phyloP scores from a whole-genome alignment of 2,888 invertebrate species.

The Deilephila elpenor region DNA sequence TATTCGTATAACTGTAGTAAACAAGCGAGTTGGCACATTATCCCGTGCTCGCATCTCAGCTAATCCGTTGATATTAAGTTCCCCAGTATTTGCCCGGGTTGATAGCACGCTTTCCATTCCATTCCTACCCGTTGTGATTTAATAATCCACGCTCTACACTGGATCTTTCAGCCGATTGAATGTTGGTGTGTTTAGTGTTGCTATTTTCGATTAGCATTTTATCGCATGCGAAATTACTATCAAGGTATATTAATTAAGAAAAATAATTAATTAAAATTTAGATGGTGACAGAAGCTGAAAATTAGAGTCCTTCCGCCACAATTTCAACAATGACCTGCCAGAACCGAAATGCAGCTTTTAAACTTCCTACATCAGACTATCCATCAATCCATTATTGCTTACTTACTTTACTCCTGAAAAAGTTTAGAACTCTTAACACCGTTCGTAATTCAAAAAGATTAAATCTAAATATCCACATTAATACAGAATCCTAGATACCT shows the following conservation, averaged over 20 bases:
- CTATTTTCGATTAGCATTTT: not conserved
- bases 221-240: too few relatives aligned
- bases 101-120: conserved; percentile 31
- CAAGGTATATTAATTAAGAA: too few relatives aligned
- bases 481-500: not conserved
- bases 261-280: too few relatives aligned
- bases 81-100: conserved; percentile 46
- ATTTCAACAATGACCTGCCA: too few relatives aligned
- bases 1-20: not conserved
- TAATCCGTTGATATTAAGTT: conserved; percentile 59
- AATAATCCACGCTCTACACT: conserved; percentile 38
- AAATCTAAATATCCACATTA: not conserved
- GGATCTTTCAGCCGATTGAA: not conserved
- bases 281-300: too few relatives aligned
- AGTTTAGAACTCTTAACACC: not conserved
- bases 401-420: not conserved
- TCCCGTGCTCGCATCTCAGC: conserved; percentile 47
- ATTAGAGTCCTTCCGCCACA: too few relatives aligned
- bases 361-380: too few relatives aligned
- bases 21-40: conserved; percentile 45
- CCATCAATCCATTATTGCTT: too few relatives aligned
- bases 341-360: too few relatives aligned
- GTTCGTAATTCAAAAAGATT: not conserved
- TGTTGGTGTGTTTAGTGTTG: not conserved
- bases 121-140: conserved; percentile 35